Conservation (phyloP, 2,888 invertebrate genomes). For the Glyphotaelius pellucidus region DNA sequence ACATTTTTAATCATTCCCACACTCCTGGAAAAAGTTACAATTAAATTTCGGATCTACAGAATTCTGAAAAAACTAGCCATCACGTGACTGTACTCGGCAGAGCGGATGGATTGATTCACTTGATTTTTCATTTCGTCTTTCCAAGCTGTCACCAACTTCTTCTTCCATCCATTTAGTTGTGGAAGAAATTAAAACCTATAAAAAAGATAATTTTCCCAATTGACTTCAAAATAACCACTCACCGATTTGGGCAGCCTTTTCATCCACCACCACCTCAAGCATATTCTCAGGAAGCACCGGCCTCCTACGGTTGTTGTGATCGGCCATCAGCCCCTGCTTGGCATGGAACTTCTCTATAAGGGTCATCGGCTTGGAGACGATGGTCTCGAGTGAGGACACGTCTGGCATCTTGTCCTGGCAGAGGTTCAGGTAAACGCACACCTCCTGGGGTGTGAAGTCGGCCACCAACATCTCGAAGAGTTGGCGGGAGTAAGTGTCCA, state of each 20-base stretch:
- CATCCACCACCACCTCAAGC: conserved; percentile 68
- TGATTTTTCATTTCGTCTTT: too few relatives aligned
- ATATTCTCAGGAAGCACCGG: conserved; percentile 71
- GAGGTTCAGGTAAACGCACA: conserved; percentile 86
- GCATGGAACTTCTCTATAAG: conserved; percentile 72
- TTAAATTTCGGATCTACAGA: conserved; percentile 40
- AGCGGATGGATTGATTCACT: too few relatives aligned
- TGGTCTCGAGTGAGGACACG: conserved; percentile 67
- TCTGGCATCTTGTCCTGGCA: conserved; percentile 79
- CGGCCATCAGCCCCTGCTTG: conserved; percentile 71
- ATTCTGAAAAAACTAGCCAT: too few relatives aligned
- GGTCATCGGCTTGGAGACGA: conserved; percentile 68
- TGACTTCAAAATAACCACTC: conserved; percentile 67
- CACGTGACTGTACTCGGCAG: too few relatives aligned
- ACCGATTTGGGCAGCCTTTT: conserved; percentile 74
- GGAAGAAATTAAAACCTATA: background rate
- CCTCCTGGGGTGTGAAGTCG: conserved; percentile 85
- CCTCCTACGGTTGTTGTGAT: conserved; percentile 72
- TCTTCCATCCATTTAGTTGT: too few relatives aligned
- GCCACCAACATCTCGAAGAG: conserved; percentile 87
- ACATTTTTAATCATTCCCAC: too few relatives aligned
- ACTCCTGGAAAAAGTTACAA: background rate
- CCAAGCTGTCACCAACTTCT: too few relatives aligned
- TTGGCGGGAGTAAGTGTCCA: conserved; percentile 85
- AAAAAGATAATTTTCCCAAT: background rate